Evolutionary conservation across 2,113 vertebrate species (phyloP), one percentile per base, ranked within the genome.

Genomic region (Manacus vitellinus): DNA sequence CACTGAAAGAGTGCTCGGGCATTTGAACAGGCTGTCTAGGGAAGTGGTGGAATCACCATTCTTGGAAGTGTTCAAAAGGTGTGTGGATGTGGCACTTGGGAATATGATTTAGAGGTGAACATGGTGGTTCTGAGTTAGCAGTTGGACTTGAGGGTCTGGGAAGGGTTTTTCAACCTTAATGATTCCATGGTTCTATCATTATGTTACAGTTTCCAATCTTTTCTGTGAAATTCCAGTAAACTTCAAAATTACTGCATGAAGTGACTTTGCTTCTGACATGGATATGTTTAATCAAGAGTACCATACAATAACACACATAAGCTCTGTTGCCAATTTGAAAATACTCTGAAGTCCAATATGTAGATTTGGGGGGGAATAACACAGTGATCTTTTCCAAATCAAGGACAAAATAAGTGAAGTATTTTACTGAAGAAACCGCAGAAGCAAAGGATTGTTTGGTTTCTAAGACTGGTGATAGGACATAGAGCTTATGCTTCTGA

Each of bases 381-480:
- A 35, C 43, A 65, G 35, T 35, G 22, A 79, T 61, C 16, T 94
- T 93, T 92, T 95, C 58, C 33, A 74, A 12, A 77, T 68, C 41
- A 94, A 77, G 56, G 21, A 35, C 28, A 78, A 94, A 88, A 65
- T n/a, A 47, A 85, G 77, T 47, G 10, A 16, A 82, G n/a, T 82
- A 61, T 92, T 77, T 81, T 52, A 79, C 65, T 78, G 75, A 89
- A 88, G 27, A 95, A 95, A 74, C 4, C 2, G 2, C 54, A 88
- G 33, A 91, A 85, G 9, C 19, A 74, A 54, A 23, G 37, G 43
- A 39, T n/a, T 68, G 1, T 54, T 94, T 74, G 7, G 4, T 86
- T 85, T 98, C 71, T 70, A 98, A 83, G n/a, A 39, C 0, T 82
- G 13, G 15, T 63, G 87, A 71, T 15, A 82, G 8, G 55, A 61